Conservation (phyloP, 2,113 vertebrate species). For the Labrus mixtus region DNA sequence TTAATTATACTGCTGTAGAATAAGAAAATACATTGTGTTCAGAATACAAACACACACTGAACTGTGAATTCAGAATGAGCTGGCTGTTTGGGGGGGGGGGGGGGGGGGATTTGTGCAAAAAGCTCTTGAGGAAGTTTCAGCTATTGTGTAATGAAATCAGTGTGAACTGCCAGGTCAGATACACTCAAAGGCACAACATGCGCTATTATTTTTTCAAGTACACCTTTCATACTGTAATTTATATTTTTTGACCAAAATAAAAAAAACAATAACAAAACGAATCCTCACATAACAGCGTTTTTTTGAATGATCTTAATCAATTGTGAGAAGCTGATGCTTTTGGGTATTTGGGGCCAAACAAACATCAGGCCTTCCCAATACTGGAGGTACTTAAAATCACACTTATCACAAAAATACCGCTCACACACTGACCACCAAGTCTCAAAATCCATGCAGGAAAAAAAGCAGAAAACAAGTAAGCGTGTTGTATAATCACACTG, state of each 20-base stretch:
- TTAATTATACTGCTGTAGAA: constrained; percentile 53
- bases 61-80: constrained; percentile 33
- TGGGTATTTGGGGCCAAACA: constrained; percentile 20
- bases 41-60: constrained; percentile 28
- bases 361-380: neutral
- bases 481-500: constrained; percentile 64
- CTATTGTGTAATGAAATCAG: constrained; percentile 45
- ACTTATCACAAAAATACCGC: neutral
- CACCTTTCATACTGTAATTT: constrained; percentile 10
- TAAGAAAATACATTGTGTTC: constrained; percentile 30
- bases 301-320: too few relatives aligned
- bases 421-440: neutral
- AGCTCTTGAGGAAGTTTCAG: constrained; percentile 25
- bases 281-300: too few relatives aligned
- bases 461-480: constrained; percentile 51
- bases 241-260: neutral
- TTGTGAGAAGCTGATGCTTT: constrained; percentile 8
- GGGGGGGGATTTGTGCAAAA: constrained; percentile 30
- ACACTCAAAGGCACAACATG: constrained; percentile 4
- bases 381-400: too few relatives aligned
- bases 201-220: constrained; percentile 34
- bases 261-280: constrained; percentile 1
- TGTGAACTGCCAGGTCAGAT: constrained; percentile 24
- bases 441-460: constrained; percentile 38
- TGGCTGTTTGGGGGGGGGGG: constrained; percentile 5